These are phyloP conservation scores for Oscheius sp. DNA, from an alignment of 2,888 invertebrate species.

Conservation along the genomic window DNA sequence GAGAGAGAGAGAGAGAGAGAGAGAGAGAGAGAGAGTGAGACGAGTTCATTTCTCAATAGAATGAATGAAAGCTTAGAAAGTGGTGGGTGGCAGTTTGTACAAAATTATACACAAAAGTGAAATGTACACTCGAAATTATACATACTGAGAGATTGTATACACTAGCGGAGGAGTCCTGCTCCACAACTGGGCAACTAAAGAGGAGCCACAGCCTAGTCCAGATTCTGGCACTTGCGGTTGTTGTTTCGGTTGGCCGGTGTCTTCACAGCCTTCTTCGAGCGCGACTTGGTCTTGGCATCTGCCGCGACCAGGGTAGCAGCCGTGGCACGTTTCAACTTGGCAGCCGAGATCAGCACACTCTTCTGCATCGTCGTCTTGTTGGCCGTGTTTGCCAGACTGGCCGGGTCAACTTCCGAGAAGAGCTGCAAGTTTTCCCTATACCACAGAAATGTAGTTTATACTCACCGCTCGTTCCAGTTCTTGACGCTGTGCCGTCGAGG, in stretches of 20 bases:
- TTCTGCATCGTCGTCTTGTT: slow-evolving; percentile 7
- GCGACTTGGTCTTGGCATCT: slow-evolving; percentile 35
- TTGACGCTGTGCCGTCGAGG: slow-evolving; percentile 21
- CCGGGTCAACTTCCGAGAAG: slow-evolving; percentile 20
- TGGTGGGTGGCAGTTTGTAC: too few relatives aligned
- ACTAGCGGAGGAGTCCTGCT: slow-evolving; percentile 26
- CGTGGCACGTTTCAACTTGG: slow-evolving; percentile 31
- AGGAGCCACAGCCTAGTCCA: slow-evolving; percentile 21
- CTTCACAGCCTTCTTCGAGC: slow-evolving; percentile 37
- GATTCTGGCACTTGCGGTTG: slow-evolving; percentile 40
- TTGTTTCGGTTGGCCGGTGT: slow-evolving; percentile 34
- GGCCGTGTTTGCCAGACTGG: not conserved
- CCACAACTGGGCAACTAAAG: not conserved
- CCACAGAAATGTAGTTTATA: not conserved
- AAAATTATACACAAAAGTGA: too few relatives aligned
- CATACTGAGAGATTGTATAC: too few relatives aligned
- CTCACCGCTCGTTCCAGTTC: slow-evolving; percentile 37
- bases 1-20: too few relatives aligned
- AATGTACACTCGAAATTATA: too few relatives aligned
- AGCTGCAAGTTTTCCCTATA: slow-evolving; percentile 14
- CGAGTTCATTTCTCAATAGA: too few relatives aligned
- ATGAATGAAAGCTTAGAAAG: too few relatives aligned
- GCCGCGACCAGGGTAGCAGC: slow-evolving; percentile 17
- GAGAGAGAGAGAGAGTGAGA: too few relatives aligned
- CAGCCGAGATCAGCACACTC: slow-evolving; percentile 15